Percentiles rank a stretch among this genome's conserved stretches.
Evolutionary conservation across 2,113 vertebrate genomes (phyloP).

Genomic region (Uria lomvia): DNA sequence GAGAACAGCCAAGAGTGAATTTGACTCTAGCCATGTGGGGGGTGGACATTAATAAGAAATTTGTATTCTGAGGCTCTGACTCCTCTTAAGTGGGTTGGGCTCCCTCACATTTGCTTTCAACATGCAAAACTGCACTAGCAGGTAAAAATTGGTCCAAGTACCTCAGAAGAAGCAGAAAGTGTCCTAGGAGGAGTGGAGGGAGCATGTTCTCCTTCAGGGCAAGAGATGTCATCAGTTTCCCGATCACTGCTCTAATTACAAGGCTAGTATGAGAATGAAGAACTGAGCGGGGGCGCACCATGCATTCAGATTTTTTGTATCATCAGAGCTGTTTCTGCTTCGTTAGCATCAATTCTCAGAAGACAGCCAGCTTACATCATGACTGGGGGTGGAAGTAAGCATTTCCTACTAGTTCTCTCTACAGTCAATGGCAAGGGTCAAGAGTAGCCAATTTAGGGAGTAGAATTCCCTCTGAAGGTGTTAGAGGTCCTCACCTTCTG

Average conservation of each 20-base stretch:
- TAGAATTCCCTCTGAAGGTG: neutral
- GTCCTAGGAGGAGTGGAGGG: neutral
- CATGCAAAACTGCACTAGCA: neutral
- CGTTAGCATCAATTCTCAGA: neutral
- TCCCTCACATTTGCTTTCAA: neutral
- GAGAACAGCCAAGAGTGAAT: neutral
- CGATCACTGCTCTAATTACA: neutral
- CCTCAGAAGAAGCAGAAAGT: neutral
- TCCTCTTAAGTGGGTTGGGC: neutral
- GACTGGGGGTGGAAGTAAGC: neutral
- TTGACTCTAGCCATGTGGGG: neutral
- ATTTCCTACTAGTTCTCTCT: neutral
- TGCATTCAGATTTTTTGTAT: neutral
- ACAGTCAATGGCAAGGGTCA: neutral
- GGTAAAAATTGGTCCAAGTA: neutral
- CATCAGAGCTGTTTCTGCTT: neutral
- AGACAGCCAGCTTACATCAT: neutral
- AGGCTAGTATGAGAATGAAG: neutral
- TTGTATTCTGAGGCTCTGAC: neutral
- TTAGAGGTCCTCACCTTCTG: neutral
- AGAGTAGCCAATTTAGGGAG: neutral
- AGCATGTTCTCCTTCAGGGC: neutral
- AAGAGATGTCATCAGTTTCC: neutral
- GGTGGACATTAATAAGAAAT: neutral
- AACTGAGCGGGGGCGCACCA: rapidly evolving